A percentile compares a stretch with the other conserved stretches of the same genome.
phyloP scores from a whole-genome alignment of 2,888 invertebrate genomes.

The Rhaphigaster nebulosa region DNA sequence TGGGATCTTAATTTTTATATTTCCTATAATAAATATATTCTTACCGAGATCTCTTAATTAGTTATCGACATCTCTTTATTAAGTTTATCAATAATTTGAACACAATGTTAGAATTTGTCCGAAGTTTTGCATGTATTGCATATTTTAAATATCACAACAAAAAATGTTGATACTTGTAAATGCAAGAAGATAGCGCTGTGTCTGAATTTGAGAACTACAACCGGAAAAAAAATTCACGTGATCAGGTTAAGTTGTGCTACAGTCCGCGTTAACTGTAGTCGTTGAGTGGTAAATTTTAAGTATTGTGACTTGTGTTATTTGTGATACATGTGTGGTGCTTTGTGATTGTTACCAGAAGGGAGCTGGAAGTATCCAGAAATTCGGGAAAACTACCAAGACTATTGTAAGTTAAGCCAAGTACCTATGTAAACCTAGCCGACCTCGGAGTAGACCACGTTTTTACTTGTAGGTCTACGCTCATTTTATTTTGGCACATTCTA shows the following conservation, averaged over 20 bases:
- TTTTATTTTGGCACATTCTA: conserved; percentile 59
- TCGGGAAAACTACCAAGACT: background rate
- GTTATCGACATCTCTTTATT: too few species aligned
- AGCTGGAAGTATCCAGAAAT: conserved; percentile 5
- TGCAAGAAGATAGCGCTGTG: background rate
- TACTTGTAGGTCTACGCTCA: conserved; percentile 38
- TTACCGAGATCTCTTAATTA: background rate
- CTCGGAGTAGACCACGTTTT: conserved; percentile 60
- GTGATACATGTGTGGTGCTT: conserved; percentile 25
- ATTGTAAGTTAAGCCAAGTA: conserved; percentile 11
- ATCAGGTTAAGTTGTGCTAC: conserved; percentile 56
- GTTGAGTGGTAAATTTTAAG: background rate
- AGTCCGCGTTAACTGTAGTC: conserved; percentile 28
- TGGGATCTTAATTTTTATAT: background rate
- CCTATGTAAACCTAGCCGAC: conserved; percentile 49
- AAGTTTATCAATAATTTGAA: background rate
- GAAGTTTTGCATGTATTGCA: background rate
- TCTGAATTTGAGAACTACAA: background rate
- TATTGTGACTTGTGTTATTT: conserved; percentile 33
- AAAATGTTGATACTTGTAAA: background rate
- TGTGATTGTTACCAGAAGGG: conserved; percentile 15
- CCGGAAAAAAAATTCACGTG: conserved; percentile 57
- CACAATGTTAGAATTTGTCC: background rate
- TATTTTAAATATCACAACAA: background rate
- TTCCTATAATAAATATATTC: background rate